Percentiles rank a stretch among this genome's conserved stretches.
Conservation (phyloP, 2,113 vertebrate species). For the Odocoileus hemionus region DNA sequence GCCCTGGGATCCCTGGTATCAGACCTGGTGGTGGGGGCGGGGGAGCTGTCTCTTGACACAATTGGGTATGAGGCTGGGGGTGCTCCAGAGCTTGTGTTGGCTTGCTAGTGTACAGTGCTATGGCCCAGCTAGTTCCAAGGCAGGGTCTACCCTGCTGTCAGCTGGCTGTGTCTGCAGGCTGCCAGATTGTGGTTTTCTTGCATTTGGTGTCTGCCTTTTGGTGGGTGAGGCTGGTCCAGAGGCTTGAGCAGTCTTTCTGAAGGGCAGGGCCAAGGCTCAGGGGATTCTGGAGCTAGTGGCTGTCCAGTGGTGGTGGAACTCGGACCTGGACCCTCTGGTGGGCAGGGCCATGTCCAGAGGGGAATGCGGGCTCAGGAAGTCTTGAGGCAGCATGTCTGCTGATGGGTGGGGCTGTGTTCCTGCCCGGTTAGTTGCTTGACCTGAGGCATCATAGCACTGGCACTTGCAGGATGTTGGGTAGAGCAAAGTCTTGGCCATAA, state of each 20-base stretch:
- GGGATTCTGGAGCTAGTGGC: background rate
- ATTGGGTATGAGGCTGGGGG: background rate
- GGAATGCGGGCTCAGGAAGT: background rate
- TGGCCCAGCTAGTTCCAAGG: background rate
- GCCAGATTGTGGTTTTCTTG: background rate
- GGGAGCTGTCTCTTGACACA: background rate
- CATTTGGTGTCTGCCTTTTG: background rate
- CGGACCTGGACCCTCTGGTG: background rate
- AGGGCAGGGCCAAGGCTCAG: background rate
- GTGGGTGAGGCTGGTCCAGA: background rate
- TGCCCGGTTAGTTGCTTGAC: background rate
- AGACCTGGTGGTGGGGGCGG: accelerated
- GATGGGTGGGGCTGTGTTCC: background rate
- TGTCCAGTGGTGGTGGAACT: background rate
- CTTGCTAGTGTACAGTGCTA: background rate
- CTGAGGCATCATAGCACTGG: background rate
- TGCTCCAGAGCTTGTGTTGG: background rate
- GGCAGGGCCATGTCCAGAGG: background rate
- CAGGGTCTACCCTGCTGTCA: background rate
- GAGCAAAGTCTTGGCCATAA: background rate
- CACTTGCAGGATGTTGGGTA: background rate
- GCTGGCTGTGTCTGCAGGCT: background rate
- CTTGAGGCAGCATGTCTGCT: background rate
- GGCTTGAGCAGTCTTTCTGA: background rate
- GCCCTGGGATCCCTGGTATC: background rate